phyloP scores from a whole-genome alignment of 2,888 invertebrate genomes.

The Leptura quadrifasciata region DNA sequence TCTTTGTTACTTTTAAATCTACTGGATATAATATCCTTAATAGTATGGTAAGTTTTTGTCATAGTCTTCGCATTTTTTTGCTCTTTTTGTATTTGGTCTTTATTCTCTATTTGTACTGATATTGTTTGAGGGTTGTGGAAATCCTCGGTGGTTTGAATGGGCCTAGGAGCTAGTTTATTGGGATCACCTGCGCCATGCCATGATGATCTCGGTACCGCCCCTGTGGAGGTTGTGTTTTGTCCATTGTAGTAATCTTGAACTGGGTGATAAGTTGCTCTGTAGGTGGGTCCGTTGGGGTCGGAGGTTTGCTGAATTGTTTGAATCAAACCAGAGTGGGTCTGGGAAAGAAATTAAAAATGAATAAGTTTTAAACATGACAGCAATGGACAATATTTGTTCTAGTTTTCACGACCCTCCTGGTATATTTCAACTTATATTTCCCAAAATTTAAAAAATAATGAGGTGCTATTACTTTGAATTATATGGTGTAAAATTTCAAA shows the following conservation, averaged over 20 bases:
- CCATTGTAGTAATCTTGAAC: conserved; percentile 74
- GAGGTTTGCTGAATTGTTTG: conserved; percentile 74
- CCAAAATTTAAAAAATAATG: no score
- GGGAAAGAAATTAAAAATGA: conserved; percentile 50
- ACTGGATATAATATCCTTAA: conserved; percentile 89
- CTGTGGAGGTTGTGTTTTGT: conserved; percentile 66
- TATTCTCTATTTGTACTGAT: conserved; percentile 79
- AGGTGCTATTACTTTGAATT: no score
- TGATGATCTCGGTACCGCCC: conserved; percentile 69
- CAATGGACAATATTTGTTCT: no score
- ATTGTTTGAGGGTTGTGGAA: conserved; percentile 68
- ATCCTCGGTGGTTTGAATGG: conserved; percentile 66
- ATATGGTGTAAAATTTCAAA: no score
- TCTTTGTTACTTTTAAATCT: conserved; percentile 82
- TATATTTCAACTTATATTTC: no score
- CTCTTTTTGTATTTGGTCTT: conserved; percentile 70
- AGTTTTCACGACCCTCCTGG: no score
- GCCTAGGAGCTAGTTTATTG: conserved; percentile 66
- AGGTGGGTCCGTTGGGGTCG: conserved; percentile 74
- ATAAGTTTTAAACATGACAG: no score
- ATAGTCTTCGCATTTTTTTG: conserved; percentile 80
- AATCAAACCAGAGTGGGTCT: conserved; percentile 68
- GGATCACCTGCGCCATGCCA: conserved; percentile 71
- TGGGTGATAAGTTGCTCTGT: conserved; percentile 76
- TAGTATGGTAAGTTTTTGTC: conserved; percentile 87